phyloP scores from a whole-genome alignment of 1,140 invertebrate genomes.

The Drosophila oshimai region DNA sequence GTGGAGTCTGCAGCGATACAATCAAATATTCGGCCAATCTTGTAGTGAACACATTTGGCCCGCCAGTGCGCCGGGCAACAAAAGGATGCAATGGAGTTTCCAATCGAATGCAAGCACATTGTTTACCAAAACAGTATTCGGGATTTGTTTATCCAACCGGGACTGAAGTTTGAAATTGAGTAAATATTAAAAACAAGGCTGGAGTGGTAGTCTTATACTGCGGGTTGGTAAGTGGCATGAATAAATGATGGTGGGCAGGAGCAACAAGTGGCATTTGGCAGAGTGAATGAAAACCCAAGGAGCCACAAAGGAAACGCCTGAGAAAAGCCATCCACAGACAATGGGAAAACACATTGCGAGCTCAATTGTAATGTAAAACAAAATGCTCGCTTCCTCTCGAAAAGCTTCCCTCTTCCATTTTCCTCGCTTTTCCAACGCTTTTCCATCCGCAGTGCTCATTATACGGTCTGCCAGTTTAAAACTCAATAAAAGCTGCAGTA shows the following conservation, averaged over 20 bases:
- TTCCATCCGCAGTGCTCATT: slow-evolving; percentile 20
- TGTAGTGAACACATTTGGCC: slow-evolving; percentile 20
- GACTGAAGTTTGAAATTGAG: neutral
- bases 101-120: slow-evolving; percentile 24
- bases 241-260: slow-evolving; percentile 4
- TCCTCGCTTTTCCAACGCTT: neutral
- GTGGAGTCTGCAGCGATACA: slow-evolving; percentile 5
- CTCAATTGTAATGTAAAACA: slow-evolving; percentile 59
- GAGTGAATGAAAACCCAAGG: neutral
- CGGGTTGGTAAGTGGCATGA: neutral
- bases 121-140: slow-evolving; percentile 8
- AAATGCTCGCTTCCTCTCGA: slow-evolving; percentile 20
- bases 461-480: slow-evolving; percentile 57
- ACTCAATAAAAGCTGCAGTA: slow-evolving; percentile 74
- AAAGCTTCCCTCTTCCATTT: neutral
- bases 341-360: slow-evolving; percentile 24
- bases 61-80: neutral
- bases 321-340: slow-evolving; percentile 4
- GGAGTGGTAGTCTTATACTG: neutral
- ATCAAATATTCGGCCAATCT: slow-evolving; percentile 23
- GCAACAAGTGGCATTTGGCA: slow-evolving; percentile 12
- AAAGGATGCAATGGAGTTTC: slow-evolving; percentile 7
- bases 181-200: slow-evolving; percentile 5
- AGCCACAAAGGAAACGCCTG: slow-evolving; percentile 12
- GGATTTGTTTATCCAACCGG: slow-evolving; percentile 19